Evolutionary conservation across 2,797 vertebrate genomes (phyloP), one percentile per base, ranked within the genome.

Genomic region (Nyctalus aviator): DNA sequence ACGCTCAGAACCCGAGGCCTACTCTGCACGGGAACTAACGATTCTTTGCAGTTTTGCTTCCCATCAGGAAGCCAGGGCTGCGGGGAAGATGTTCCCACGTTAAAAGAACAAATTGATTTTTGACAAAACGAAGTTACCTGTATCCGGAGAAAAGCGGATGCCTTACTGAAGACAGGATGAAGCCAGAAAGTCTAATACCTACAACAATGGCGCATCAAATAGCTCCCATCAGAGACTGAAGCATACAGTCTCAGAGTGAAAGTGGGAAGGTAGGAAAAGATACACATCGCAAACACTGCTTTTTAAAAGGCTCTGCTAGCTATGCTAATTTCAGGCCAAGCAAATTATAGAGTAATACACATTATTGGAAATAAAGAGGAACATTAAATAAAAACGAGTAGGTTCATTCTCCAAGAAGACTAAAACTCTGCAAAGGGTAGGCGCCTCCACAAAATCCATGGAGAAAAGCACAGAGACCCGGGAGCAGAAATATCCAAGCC

Each of bases 61-160:
- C 69, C 96, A 96, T 97, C 35, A 95, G 77, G 94, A 97, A 92
- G 48, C 27, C 72, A 68, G 82, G 94, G 18, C 88, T 96, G 7
- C 18, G 84, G 64, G 85, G 84, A 68, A 84, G 96, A 97, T 62
- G 30, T 57, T 27, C 62, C 50, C 68, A 95, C 5, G 8, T 84
- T 96, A 97, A 97, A 93, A 94, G 1, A 4, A 59, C 48, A 96
- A 96, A 94, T 44, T 95, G 94, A 96, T 96, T 95, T 97, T 93
- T 95, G 95, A 95, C 96, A 88, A 97, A 94, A 94, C 91, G 32
- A 66, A 95, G 76, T 48, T 79, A 87, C 84, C 71, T 94, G 50
- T 69, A 75, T 77, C 20, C 1, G 89, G 48, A 68, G 73, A 84
- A 97, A 96, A 89, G 79, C 20, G 59, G 72, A 94, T 8, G 83